Conservation (phyloP, 2,113 vertebrate genomes). For the Spilogale gracilis region DNA sequence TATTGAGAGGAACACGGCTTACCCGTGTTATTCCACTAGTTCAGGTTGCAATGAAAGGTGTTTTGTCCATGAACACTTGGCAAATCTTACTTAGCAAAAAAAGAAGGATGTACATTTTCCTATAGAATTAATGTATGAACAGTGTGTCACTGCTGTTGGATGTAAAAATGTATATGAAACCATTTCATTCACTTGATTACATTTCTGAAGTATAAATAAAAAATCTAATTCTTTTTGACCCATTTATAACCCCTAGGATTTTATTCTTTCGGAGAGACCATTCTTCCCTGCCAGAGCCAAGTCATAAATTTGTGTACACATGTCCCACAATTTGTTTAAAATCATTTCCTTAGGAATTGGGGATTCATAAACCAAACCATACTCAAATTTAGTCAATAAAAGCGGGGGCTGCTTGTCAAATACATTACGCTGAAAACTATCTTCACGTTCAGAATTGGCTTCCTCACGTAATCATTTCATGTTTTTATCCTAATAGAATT, state of each 20-base stretch:
- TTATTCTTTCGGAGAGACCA: constrained; percentile 86
- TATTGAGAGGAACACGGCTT: constrained; percentile 74
- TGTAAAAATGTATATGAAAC: constrained; percentile 93
- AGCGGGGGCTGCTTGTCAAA: background rate
- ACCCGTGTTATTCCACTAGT: constrained; percentile 83
- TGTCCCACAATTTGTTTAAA: constrained; percentile 76
- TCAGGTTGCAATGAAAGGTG: constrained; percentile 79
- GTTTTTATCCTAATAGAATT: constrained; percentile 46
- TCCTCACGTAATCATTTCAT: background rate
- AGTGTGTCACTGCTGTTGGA: constrained; percentile 91
- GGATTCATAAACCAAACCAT: constrained; percentile 40
- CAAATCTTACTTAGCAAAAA: constrained; percentile 83
- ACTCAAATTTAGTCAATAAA: constrained; percentile 57
- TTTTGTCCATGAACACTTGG: constrained; percentile 86
- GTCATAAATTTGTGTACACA: constrained; percentile 68
- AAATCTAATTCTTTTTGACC: constrained; percentile 91
- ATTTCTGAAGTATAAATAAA: constrained; percentile 93
- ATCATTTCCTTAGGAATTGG: constrained; percentile 60
- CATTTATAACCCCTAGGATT: constrained; percentile 90
- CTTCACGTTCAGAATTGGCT: background rate
- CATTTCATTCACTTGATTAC: constrained; percentile 91
- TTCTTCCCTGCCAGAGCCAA: constrained; percentile 81
- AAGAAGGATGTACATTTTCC: constrained; percentile 89
- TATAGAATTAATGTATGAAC: constrained; percentile 90
- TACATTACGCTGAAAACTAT: constrained; percentile 20